A percentile compares a stretch with the other conserved stretches of the same genome.
phyloP scores from a whole-genome alignment of 2,797 vertebrate genomes.

The Garrulus glandarius region DNA sequence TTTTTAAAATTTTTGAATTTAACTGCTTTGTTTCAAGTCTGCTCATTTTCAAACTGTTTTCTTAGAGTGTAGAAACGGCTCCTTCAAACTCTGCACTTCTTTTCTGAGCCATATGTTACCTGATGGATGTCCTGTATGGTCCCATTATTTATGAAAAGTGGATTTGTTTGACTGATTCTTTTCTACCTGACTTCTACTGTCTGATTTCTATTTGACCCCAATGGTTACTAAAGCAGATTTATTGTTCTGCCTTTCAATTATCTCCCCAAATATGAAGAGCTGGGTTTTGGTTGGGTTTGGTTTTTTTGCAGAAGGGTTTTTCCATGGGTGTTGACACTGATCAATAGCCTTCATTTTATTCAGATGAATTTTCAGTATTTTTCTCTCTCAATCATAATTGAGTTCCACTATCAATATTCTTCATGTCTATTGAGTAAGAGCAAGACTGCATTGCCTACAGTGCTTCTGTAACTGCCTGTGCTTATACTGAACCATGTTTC shows the following conservation, averaged over 20 bases:
- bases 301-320: not conserved
- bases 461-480: not conserved
- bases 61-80: not conserved
- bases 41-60: not conserved
- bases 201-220: not conserved
- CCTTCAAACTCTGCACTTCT: not conserved
- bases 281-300: not conserved
- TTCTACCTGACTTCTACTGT: not conserved
- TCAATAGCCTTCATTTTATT: constrained; percentile 17
- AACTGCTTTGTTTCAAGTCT: not conserved
- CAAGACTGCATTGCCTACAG: not conserved
- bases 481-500: not conserved
- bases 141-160: not conserved
- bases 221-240: not conserved
- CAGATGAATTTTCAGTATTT: constrained; percentile 34
- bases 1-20: not conserved
- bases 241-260: not conserved
- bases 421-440: not conserved
- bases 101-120: not conserved
- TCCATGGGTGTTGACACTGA: not conserved
- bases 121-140: not conserved
- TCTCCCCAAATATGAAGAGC: not conserved
- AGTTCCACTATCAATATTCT: constrained; percentile 17
- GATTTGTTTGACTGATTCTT: not conserved
- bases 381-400: not conserved